Evolutionary conservation across 1,140 invertebrate species (phyloP).

Genomic region (Drosophila bocki): DNA sequence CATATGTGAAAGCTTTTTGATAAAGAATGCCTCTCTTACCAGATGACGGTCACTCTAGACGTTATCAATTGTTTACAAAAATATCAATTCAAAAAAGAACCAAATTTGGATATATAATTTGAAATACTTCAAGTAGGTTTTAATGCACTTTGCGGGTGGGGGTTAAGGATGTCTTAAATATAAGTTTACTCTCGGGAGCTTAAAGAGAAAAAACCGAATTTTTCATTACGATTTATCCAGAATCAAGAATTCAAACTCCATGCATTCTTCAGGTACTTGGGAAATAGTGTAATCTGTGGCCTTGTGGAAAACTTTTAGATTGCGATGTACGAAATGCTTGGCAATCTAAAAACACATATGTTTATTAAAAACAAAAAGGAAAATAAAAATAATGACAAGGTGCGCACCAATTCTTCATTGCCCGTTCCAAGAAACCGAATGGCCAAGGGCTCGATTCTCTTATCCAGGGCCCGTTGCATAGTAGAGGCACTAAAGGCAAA

Average conservation of each 20-base stretch:
- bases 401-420: constrained; percentile 17
- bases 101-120: background rate
- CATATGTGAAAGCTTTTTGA: background rate
- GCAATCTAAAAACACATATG: constrained; percentile 5
- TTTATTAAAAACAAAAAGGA: background rate
- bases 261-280: constrained; percentile 13
- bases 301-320: constrained; percentile 14
- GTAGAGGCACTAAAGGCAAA: constrained; percentile 11
- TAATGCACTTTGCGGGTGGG: background rate
- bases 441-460: background rate
- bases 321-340: constrained; percentile 20
- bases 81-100: too few species aligned
- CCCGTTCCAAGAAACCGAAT: constrained; percentile 19
- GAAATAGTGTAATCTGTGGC: background rate
- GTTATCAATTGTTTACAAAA: too few species aligned
- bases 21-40: background rate
- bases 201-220: background rate
- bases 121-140: background rate
- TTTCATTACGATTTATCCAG: constrained; percentile 2
- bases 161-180: background rate
- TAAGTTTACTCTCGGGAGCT: too few species aligned
- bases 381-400: too few species aligned
- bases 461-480: constrained; percentile 17
- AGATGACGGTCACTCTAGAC: background rate
- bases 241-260: constrained; percentile 12